Percentiles rank a stretch among this genome's conserved stretches.
phyloP scores from a whole-genome alignment of 2,888 invertebrate species.

The Rosalia funebris region DNA sequence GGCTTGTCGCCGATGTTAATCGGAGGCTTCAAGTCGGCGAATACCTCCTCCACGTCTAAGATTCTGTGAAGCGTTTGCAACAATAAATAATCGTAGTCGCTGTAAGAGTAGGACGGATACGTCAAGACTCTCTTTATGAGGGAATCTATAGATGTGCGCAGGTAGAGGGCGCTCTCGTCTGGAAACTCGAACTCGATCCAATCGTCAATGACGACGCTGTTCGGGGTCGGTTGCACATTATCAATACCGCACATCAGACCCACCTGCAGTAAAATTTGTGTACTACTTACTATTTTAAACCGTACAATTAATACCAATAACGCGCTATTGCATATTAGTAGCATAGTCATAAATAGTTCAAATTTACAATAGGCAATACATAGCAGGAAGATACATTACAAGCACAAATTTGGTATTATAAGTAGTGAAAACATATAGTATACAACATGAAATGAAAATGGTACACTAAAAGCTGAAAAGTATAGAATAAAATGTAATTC shows the following conservation, averaged over 20 bases:
- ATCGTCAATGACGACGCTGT: constrained; percentile 52
- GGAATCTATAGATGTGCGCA: constrained; percentile 46
- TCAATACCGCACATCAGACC: constrained; percentile 53
- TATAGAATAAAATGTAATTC: no score
- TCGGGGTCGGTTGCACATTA: constrained; percentile 42
- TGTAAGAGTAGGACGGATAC: constrained; percentile 69
- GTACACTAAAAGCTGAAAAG: no score
- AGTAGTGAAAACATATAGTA: no score
- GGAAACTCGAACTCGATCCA: constrained; percentile 54
- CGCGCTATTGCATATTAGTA: no score
- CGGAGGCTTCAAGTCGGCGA: constrained; percentile 76
- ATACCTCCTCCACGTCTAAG: constrained; percentile 77
- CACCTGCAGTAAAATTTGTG: constrained; percentile 42
- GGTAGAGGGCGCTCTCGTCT: constrained; percentile 41
- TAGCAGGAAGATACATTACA: no score
- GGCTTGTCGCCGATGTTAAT: constrained; percentile 81
- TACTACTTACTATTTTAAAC: no score
- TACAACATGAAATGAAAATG: no score
- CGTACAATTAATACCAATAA: no score
- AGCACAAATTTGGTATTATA: no score
- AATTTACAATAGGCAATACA: no score
- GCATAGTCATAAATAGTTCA: no score
- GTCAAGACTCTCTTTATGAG: constrained; percentile 66
- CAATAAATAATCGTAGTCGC: constrained; percentile 66
- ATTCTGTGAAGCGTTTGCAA: constrained; percentile 72